These are phyloP conservation scores for Burhinus bistriatus DNA, from an alignment of 2,113 vertebrate species.

Conservation along the genomic window DNA sequence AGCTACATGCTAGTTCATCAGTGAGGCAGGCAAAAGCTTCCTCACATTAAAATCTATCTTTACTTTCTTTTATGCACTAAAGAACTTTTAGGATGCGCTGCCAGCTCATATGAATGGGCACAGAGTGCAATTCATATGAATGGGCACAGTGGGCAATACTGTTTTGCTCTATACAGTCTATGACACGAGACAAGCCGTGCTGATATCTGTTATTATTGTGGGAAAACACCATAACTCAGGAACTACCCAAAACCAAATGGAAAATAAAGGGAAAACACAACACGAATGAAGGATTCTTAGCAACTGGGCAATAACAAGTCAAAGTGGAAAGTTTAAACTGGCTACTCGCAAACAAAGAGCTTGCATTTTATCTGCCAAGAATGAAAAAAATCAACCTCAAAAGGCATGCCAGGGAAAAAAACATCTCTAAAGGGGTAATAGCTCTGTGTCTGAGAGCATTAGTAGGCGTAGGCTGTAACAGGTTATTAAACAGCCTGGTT, in stretches of 20 bases:
- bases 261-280: neutral
- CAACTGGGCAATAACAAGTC: neutral
- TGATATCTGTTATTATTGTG: neutral
- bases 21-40: neutral
- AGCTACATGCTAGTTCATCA: neutral
- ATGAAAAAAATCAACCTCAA: neutral
- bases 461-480: neutral
- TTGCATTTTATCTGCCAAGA: neutral
- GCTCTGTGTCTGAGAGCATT: neutral
- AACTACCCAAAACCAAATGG: slow-evolving; percentile 4
- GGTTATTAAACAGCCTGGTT: neutral
- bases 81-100: neutral
- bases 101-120: neutral
- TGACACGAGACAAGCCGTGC: neutral
- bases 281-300: neutral
- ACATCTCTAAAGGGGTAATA: neutral
- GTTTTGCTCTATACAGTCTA: neutral
- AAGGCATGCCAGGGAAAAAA: neutral
- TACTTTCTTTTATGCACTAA: neutral
- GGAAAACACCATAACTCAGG: neutral
- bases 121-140: neutral
- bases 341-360: neutral
- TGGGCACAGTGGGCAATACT: neutral
- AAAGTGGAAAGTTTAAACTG: neutral
- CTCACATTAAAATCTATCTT: neutral